Evolutionary conservation across 2,113 vertebrate species (phyloP).

Genomic region (Lethenteron reissneri): DNA sequence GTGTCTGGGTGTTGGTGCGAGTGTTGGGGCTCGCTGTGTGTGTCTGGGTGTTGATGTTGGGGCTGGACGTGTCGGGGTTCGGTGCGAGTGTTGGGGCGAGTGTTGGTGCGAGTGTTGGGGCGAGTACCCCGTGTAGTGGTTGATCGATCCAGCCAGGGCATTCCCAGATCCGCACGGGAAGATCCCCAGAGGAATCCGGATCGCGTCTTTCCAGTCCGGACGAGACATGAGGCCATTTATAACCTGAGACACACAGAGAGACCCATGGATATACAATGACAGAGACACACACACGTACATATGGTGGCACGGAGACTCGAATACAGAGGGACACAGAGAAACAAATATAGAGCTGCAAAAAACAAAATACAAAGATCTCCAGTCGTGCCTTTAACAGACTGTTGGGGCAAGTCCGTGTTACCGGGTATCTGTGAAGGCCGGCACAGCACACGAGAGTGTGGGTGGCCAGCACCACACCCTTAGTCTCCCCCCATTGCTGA

Average conservation of each 20-base stretch:
- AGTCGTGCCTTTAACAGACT: background rate
- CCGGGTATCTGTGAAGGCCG: background rate
- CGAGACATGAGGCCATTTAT: conserved; percentile 59
- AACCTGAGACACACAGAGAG: conserved; percentile 25
- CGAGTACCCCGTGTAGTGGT: conserved; percentile 45
- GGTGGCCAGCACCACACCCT: background rate
- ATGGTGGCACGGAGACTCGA: background rate
- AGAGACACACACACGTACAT: background rate
- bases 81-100: too few relatives aligned
- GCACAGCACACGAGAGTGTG: background rate
- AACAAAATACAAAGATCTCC: background rate
- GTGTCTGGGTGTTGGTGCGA: too few relatives aligned
- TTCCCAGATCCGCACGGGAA: conserved; percentile 70
- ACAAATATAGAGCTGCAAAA: conserved; percentile 1
- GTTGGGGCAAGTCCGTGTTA: background rate
- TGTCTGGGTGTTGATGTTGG: too few relatives aligned
- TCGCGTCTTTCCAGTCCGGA: conserved; percentile 59
- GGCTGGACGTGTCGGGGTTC: too few relatives aligned
- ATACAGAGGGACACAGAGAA: background rate
- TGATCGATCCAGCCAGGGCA: conserved; percentile 52
- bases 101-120: too few relatives aligned
- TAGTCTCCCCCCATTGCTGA: too few relatives aligned
- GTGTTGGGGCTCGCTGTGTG: too few relatives aligned
- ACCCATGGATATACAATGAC: background rate
- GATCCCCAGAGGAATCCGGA: conserved; percentile 52